Conservation (phyloP, 2,888 invertebrate genomes). For the Cabera pusaria region DNA sequence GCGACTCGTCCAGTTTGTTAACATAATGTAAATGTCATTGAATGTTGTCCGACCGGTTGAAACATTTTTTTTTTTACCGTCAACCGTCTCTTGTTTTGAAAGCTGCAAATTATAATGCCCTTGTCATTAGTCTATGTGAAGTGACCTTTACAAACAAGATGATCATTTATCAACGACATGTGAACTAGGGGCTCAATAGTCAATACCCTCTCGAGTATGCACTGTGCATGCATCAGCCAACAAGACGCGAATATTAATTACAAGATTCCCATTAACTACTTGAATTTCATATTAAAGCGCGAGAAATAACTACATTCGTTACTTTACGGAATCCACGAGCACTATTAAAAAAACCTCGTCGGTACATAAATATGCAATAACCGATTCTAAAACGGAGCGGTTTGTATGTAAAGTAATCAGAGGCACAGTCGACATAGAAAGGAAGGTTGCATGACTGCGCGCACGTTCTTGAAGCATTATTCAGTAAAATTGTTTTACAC, state of each 20-base stretch:
- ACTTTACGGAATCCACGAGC: conserved; percentile 9
- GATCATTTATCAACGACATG: conserved; percentile 16
- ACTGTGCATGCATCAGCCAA: conserved; percentile 12
- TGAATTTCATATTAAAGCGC: conserved; percentile 21
- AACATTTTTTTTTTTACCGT: conserved; percentile 47
- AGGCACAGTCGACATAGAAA: conserved; percentile 36
- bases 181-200: conserved; percentile 14
- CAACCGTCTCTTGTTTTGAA: conserved; percentile 57
- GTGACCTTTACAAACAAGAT: conserved; percentile 34
- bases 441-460: conserved; percentile 47
- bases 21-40: conserved; percentile 75
- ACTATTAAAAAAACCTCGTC: conserved; percentile 14
- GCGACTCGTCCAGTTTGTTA: conserved; percentile 64
- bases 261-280: conserved; percentile 20
- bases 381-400: conserved; percentile 27
- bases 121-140: conserved; percentile 31
- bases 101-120: conserved; percentile 54
- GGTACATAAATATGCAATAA: conserved; percentile 22
- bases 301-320: conserved; percentile 14
- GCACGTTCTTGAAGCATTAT: conserved; percentile 42
- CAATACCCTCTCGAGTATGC: conserved; percentile 12
- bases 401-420: conserved; percentile 29
- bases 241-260: conserved; percentile 22
- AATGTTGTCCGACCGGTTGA: conserved; percentile 67
- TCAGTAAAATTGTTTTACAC: conserved; percentile 44